Base-by-base conservation (phyloP, 2,888 invertebrate genomes). In the Doris montereyensis region DNA sequence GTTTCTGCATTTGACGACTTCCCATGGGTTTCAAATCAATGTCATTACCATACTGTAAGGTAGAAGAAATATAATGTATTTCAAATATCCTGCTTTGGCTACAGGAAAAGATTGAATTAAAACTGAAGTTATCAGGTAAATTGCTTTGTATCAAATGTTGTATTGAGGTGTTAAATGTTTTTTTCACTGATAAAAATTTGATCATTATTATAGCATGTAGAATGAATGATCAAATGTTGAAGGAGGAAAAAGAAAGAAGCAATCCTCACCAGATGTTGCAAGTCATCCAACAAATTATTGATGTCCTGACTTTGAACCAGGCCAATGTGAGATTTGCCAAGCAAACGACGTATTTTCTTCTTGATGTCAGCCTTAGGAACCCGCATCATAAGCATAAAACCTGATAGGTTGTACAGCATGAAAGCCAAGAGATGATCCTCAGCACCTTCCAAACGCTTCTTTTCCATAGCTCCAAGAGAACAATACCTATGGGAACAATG, bases 301-400 rank as follows among this genome's bases (percentile, higher is more conserved):
- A 99, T 96, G 92, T 99, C 98, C 91, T 98, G 97, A 84, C 98
- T 98, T 92, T 98, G 98, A 0, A 97, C 95, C 62, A 99, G 94
- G 1, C 99, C 99, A 86, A 99, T 98, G 90, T 99, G 99, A 90
- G 98, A 98, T 92, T 99, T 99, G 3, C 99, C 99, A 13, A 99
- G 93, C 81, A 99, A 92, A 67, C 99, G 94, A 17, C 99, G 94
- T n/a, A 94, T 92, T 82, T 91, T 91, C 80, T 90, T 87, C 82
- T 88, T 87, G 32, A 91, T 79, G 81, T 91, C 96, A 79, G 94
- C 94, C 85, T 97, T 95, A 80, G 95, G 95, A 0, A 97, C 96
- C 85, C 95, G 95, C 86, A 98, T 93, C 95, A 98, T 95, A 0
- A 99, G 95, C 94, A 99, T 94, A 85, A 97, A 97, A 1, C 97